phyloP scores from a whole-genome alignment of 92 coral and sea anemone genomes.

The Virgularia gustaviana region DNA sequence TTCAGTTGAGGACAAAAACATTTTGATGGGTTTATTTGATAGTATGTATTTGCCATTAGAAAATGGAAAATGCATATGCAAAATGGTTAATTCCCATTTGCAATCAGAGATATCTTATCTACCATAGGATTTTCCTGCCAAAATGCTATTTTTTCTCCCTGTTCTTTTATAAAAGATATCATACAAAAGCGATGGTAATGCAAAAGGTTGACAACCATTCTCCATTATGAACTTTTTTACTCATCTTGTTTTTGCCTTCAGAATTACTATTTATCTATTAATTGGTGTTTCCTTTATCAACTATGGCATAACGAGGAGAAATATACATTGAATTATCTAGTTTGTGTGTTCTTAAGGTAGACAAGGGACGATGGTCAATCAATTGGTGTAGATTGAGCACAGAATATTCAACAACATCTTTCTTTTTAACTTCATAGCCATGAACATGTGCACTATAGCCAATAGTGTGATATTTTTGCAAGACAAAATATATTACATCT shows the following conservation, averaged over 20 bases:
- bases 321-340: background rate
- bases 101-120: too few relatives aligned
- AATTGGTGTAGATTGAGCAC: background rate
- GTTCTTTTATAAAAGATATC: too few relatives aligned
- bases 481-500: background rate
- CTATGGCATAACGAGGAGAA: slow-evolving; percentile 16
- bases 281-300: background rate
- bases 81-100: too few relatives aligned
- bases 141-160: too few relatives aligned
- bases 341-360: slow-evolving; percentile 3
- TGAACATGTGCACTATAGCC: slow-evolving; percentile 2
- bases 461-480: background rate
- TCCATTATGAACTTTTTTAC: too few relatives aligned
- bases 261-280: background rate
- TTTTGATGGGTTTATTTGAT: too few relatives aligned
- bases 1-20: too few relatives aligned
- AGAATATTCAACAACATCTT: background rate
- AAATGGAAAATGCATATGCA: too few relatives aligned
- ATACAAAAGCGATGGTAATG: too few relatives aligned
- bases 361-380: slow-evolving; percentile 11
- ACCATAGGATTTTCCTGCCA: background rate
- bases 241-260: too few relatives aligned
- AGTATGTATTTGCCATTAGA: too few relatives aligned
- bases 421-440: background rate
- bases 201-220: too few relatives aligned